Evolutionary conservation across 2,797 vertebrate genomes (phyloP).

Genomic region (Bradypodion ventrale): DNA sequence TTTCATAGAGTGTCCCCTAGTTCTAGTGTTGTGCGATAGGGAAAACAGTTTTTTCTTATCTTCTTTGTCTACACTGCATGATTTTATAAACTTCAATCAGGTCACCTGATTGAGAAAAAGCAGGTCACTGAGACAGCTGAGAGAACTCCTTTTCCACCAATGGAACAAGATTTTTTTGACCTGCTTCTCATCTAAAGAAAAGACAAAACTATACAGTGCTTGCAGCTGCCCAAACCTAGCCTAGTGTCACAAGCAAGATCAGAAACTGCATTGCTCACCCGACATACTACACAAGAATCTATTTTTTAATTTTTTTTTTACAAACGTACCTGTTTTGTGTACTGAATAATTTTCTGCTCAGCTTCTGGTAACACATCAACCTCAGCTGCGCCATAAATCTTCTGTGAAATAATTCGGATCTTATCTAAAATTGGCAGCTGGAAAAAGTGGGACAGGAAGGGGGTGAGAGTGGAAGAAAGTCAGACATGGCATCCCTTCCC

Average conservation of each 20-base stretch:
- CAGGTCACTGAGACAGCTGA: neutral
- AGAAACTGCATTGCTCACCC: neutral
- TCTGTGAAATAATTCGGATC: slow-evolving; percentile 93
- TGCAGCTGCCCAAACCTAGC: neutral
- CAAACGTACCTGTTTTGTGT: slow-evolving; percentile 90
- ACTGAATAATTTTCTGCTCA: slow-evolving; percentile 88
- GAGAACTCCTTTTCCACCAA: neutral
- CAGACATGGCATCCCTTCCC: neutral
- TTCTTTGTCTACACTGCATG: no score
- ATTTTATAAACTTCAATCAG: no score
- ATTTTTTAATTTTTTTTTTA: neutral
- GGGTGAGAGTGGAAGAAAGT: neutral
- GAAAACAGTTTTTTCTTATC: no score
- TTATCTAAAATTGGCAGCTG: slow-evolving; percentile 91
- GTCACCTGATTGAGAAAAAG: no score
- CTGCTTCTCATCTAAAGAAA: neutral
- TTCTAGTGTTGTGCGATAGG: no score
- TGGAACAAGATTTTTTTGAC: neutral
- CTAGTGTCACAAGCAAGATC: neutral
- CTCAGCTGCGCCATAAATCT: slow-evolving; percentile 93
- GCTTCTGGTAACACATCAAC: slow-evolving; percentile 94
- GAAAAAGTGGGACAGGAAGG: neutral
- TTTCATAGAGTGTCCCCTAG: no score
- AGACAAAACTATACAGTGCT: neutral
- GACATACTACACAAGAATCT: neutral